Evolutionary conservation across 1,140 invertebrate species (phyloP), one percentile per base, ranked within the genome.

Genomic region (Trachymyrmex cornetzi): DNA sequence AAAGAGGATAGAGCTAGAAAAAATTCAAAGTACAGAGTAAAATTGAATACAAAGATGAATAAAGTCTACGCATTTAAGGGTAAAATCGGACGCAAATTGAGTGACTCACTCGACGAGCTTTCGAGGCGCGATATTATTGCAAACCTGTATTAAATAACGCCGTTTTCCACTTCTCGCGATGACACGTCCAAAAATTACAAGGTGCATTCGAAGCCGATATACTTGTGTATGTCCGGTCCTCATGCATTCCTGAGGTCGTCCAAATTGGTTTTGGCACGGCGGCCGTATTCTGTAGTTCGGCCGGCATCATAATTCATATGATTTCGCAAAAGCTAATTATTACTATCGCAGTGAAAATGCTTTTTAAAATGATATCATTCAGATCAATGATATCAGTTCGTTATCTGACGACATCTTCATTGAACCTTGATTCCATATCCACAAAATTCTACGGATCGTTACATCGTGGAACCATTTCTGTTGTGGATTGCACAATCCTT

Each of bases 191-290:
- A 84, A 84, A 24, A 84, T 84, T 84, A 81, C 64, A 34, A 81
- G 22, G n/a, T 38, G 14, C 80, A 34, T 14, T 50, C 69, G 24
- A 84, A 74, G 44, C 85, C 69, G 71, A 74, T 81, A 85, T 74
- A 77, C 85, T 91, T 81, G 79, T 67, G 67, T 71, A 88, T 44
- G 38, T 88, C 57, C 64, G 82, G 77, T 80, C 85, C 80, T 74
- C 71, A 53, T 85, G 79, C 88, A 92, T 92, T 94, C 81, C 86
- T 91, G 79, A 93, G 90, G 89, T 89, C 88, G 89, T 93, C 94
- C 94, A 94, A 94, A 93, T 94, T 90, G 88, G 91, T 93, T 93
- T 89, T 94, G 94, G 94, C 94, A 94, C 90, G 64, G 88, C 44
- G 64, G 57, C 85, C 86, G 82, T 48, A 85, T 57, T 84, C 84